Evolutionary conservation across 2,888 invertebrate genomes (phyloP).

Genomic region (Bellardia bayeri): DNA sequence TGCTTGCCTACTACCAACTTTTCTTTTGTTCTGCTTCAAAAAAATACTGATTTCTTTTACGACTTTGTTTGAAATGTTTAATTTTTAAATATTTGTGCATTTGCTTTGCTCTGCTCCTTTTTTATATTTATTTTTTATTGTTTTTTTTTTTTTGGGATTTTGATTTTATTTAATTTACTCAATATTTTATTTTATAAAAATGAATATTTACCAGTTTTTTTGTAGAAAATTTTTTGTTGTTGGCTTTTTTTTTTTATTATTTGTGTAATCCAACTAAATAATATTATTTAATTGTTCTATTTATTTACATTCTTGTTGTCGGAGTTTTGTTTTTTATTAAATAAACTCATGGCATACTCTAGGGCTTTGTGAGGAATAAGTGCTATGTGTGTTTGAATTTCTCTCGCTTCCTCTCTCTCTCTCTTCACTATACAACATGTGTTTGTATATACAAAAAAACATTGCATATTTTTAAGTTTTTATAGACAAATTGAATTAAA

Average conservation of each 20-base stretch:
- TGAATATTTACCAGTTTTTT: slow-evolving; percentile 37
- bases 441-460: background rate
- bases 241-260: background rate
- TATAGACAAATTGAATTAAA: slow-evolving; percentile 32
- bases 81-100: slow-evolving; percentile 12
- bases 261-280: slow-evolving; percentile 38
- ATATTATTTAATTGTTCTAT: slow-evolving; percentile 63
- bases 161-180: slow-evolving; percentile 48
- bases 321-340: slow-evolving; percentile 21
- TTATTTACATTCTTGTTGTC: slow-evolving; percentile 56
- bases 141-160: background rate
- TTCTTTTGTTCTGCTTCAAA: no score
- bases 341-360: slow-evolving; percentile 62
- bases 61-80: background rate
- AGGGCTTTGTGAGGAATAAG: slow-evolving; percentile 13
- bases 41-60: background rate
- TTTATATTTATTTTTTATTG: no score
- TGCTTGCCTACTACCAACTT: no score
- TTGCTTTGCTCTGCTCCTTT: background rate
- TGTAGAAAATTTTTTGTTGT: background rate
- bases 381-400: background rate
- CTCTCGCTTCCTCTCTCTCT: background rate
- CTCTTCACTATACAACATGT: background rate
- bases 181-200: slow-evolving; percentile 54
- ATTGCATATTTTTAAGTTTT: slow-evolving; percentile 10